Evolutionary conservation across 2,888 invertebrate species (phyloP).

Genomic region (Hyposoter dolosus): DNA sequence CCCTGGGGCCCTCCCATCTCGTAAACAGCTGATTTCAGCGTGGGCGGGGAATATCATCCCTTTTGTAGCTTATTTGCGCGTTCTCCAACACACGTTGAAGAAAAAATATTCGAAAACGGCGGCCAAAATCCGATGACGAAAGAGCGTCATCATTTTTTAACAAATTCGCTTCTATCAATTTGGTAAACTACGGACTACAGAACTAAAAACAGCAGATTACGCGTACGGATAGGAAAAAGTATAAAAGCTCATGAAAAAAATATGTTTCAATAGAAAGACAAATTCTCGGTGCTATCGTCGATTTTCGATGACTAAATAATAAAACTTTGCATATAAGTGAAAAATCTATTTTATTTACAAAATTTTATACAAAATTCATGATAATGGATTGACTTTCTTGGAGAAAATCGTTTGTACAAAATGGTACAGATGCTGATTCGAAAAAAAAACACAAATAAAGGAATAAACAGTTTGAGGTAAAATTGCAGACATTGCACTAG

Average conservation of each 20-base stretch:
- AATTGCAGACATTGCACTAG: neutral
- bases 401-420: constrained; percentile 28
- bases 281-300: neutral
- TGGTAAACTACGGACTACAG: too few species aligned
- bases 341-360: constrained; percentile 9
- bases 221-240: too few species aligned
- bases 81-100: neutral
- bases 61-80: too few species aligned
- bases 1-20: neutral
- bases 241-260: too few species aligned
- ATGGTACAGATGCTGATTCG: neutral
- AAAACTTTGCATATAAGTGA: neutral
- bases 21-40: constrained; percentile 32
- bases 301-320: neutral
- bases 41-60: constrained; percentile 8
- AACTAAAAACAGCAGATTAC: too few species aligned
- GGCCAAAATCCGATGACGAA: too few species aligned
- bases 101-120: neutral
- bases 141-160: too few species aligned
- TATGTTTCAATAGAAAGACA: too few species aligned
- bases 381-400: neutral
- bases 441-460: neutral
- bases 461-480: neutral
- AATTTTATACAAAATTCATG: constrained; percentile 1
- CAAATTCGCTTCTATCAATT: too few species aligned